phyloP scores from a whole-genome alignment of 2,113 vertebrate genomes.

The Ardeotis arabs region DNA sequence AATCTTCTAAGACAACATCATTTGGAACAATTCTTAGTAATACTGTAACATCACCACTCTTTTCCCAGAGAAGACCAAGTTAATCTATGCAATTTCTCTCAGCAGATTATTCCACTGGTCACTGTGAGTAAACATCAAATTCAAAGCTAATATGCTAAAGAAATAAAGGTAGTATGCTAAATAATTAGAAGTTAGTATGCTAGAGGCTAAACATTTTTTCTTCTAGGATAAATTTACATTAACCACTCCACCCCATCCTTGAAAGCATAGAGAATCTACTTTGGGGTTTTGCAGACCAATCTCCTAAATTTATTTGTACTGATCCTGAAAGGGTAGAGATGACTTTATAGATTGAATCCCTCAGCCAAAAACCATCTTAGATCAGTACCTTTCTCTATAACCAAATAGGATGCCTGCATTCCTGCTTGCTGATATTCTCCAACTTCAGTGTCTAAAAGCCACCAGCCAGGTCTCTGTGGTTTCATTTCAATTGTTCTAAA shows the following conservation, averaged over 20 bases:
- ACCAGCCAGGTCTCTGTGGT: constrained; percentile 88
- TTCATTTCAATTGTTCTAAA: constrained; percentile 93
- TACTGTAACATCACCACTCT: neutral
- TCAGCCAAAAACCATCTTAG: neutral
- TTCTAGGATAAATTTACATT: neutral
- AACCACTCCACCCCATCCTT: neutral
- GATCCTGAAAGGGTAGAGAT: neutral
- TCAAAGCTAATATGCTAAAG: neutral
- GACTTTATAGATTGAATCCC: neutral
- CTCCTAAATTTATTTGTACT: neutral
- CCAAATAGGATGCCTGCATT: constrained; percentile 90
- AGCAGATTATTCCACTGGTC: neutral
- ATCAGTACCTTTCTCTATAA: constrained; percentile 86
- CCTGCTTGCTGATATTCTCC: constrained; percentile 86
- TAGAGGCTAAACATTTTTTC: neutral
- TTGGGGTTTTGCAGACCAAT: neutral
- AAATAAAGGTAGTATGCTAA: neutral
- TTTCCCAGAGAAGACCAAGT: neutral
- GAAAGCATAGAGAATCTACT: neutral
- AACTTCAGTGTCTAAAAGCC: constrained; percentile 91
- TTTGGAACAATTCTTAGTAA: neutral
- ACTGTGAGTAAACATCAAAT: neutral
- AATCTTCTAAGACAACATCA: neutral
- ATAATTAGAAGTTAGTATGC: neutral
- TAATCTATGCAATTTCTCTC: neutral